phyloP scores from a whole-genome alignment of 1,140 invertebrate species.

The Conopomorpha cramerella region DNA sequence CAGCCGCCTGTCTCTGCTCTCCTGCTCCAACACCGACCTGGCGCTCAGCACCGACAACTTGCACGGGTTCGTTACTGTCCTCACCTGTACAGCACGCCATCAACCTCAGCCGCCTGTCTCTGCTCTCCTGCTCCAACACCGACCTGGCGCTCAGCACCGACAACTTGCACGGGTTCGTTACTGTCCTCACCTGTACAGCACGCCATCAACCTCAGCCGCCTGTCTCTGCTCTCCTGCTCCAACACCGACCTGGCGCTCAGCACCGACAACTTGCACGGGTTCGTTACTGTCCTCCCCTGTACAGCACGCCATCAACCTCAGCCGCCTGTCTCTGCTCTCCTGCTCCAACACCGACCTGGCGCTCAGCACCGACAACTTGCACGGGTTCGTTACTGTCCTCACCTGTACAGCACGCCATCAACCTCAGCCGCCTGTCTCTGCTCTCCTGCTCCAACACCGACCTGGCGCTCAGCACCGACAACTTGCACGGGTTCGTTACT shows the following conservation, averaged over 20 bases:
- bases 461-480: too few species aligned
- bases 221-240: constrained; percentile 85
- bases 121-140: constrained; percentile 82
- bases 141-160: constrained; percentile 80
- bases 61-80: too few species aligned
- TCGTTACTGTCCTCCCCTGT: too few species aligned
- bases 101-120: constrained; percentile 81
- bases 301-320: constrained; percentile 72
- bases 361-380: constrained; percentile 77
- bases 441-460: neutral
- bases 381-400: too few species aligned
- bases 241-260: constrained; percentile 81
- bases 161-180: too few species aligned
- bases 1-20: constrained; percentile 81
- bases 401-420: constrained; percentile 42
- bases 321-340: constrained; percentile 81
- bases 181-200: constrained; percentile 62
- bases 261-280: constrained; percentile 76
- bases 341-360: constrained; percentile 83
- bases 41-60: constrained; percentile 79
- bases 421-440: too few species aligned
- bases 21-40: constrained; percentile 81
- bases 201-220: constrained; percentile 75
- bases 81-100: constrained; percentile 64
- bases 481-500: too few species aligned